These are phyloP conservation scores for Gonatopus flavifemur DNA, from an alignment of 1,140 invertebrate genomes.

Conservation along the genomic window DNA sequence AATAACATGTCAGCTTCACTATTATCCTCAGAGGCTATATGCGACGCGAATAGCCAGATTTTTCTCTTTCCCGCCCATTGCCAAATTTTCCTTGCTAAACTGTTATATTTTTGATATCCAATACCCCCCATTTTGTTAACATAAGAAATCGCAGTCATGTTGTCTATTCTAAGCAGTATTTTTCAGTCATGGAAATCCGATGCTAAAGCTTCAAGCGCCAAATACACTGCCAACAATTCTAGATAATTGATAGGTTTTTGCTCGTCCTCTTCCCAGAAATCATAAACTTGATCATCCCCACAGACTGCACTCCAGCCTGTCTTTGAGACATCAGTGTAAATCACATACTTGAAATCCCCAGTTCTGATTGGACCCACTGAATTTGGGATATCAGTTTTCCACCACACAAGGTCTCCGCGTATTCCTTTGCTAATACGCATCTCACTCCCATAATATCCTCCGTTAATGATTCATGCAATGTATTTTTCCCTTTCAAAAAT, in stretches of 20 bases:
- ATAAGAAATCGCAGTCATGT: conserved; percentile 28
- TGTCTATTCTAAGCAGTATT: too few relatives aligned
- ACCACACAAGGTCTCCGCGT: conserved; percentile 15
- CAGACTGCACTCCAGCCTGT: conserved; percentile 16
- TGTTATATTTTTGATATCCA: conserved; percentile 9
- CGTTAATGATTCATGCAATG: too few relatives aligned
- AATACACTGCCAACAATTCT: conserved; percentile 36
- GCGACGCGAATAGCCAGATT: too few relatives aligned
- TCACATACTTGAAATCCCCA: background rate
- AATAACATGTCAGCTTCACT: conserved; percentile 23
- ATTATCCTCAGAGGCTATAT: conserved; percentile 29
- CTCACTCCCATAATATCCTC: conserved; percentile 9
- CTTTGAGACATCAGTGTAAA: conserved; percentile 19
- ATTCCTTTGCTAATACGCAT: too few relatives aligned
- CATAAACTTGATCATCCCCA: conserved; percentile 4
- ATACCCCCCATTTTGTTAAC: conserved; percentile 30
- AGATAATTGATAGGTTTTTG: conserved; percentile 39
- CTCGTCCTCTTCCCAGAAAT: conserved; percentile 8
- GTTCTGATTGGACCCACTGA: conserved; percentile 4
- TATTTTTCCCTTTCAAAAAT: too few relatives aligned
- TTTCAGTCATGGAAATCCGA: conserved; percentile 24
- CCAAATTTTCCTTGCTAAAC: too few relatives aligned
- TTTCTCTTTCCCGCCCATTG: too few relatives aligned
- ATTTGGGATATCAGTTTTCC: conserved; percentile 8
- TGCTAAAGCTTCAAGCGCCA: conserved; percentile 35